Percentiles rank a stretch among this genome's conserved stretches.
phyloP scores from a whole-genome alignment of 2,797 vertebrate species.

The Bryconaethiops microstoma region DNA sequence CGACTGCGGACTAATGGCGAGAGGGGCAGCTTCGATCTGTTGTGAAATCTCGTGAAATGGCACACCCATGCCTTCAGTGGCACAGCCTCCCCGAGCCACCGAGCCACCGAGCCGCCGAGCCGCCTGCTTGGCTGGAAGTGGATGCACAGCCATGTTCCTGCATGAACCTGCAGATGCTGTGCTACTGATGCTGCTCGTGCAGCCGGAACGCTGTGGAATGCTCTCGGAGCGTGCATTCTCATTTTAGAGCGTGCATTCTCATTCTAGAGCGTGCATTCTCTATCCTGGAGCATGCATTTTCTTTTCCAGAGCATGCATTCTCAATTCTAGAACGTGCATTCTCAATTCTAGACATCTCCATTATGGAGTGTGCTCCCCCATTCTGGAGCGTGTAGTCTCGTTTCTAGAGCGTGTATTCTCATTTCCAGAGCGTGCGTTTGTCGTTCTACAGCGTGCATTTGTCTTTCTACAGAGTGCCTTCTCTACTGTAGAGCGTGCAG shows the following conservation, averaged over 20 bases:
- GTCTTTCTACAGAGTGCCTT: too few species aligned
- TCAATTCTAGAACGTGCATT: neutral
- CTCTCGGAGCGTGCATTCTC: neutral
- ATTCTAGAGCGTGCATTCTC: neutral
- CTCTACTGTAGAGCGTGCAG: too few species aligned
- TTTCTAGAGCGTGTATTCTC: neutral
- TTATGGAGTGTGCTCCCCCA: neutral
- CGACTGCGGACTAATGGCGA: neutral
- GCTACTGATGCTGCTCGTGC: constrained; percentile 15
- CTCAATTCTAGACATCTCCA: neutral
- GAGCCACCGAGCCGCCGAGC: too few species aligned
- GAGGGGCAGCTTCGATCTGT: neutral
- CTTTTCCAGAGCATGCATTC: neutral
- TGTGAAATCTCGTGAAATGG: constrained; percentile 22
- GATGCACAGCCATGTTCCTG: constrained; percentile 50
- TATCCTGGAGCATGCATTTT: neutral
- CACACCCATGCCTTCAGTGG: constrained; percentile 40
- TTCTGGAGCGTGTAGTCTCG: neutral
- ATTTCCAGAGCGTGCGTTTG: neutral
- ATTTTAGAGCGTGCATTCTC: neutral
- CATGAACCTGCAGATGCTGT: constrained; percentile 27
- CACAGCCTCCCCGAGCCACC: neutral
- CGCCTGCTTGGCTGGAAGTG: constrained; percentile 20
- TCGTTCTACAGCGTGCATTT: too few species aligned
- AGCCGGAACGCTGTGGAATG: constrained; percentile 36